Base-by-base conservation (phyloP, 2,888 invertebrate species). In the Chirona hameri region DNA sequence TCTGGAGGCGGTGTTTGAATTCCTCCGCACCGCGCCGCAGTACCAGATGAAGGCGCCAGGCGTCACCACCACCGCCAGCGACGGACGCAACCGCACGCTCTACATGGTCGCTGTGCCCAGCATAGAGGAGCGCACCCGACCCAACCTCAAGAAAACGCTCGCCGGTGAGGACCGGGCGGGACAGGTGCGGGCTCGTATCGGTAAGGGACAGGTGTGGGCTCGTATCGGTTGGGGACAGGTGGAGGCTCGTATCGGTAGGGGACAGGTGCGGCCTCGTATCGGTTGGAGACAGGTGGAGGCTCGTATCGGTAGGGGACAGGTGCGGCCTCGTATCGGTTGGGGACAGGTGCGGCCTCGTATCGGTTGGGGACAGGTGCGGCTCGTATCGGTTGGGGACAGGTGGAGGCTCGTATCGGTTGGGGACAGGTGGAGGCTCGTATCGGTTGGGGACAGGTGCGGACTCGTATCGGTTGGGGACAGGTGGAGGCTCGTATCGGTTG, bases 81-180 rank as follows among this genome's bases (percentile, higher is more conserved):
- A 93, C 86, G 96, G 95, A 7, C 95, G 93, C 87, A 94, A 93
- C 87, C 95, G 94, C 88, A 98, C 98, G 0, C 90, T 99, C 21
- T 99, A 98, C 87, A 96, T 99, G 92, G 93, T 95, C 52, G 93
- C 93, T 24, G 94, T 99, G 31, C 92, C 94, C 85, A 96, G 96
- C 85, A 96, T 99, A 86, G 97, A 97, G 88, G 94, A 95, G 87
- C 91, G 92, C 86, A 98, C 98, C 0, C 91, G 94, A 86, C 92
- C 92, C 81, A 99, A 99, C 90, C 91, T 99, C 84, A 93, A 93
- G 86, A 95, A 94, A 89, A 93, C 94, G 83, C 89, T 99, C 82
- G 90, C 90, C 84, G 91, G 91, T 90, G 85, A 80, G 84, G 55
- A 18, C 52, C 52, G 52, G 15, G 18, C 52, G 52, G 52, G 52